Percentiles rank a stretch among this genome's conserved stretches.
Conservation (phyloP, 2,113 vertebrate genomes). For the Bujurquina vittata region DNA sequence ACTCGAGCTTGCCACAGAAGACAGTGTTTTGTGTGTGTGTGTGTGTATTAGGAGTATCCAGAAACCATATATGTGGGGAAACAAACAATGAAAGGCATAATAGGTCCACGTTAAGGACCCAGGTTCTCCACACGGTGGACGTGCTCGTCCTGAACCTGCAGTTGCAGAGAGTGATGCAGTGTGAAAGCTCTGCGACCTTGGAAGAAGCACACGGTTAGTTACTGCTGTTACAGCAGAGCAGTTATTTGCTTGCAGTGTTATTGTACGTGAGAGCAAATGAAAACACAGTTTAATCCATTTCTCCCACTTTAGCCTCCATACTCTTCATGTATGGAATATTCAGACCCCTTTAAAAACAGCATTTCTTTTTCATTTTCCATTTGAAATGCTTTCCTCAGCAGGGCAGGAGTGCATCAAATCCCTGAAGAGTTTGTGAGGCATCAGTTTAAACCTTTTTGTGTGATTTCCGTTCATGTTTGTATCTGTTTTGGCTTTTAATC, state of each 20-base stretch:
- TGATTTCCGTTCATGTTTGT: background rate
- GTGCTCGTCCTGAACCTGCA: background rate
- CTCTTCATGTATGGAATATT: no score
- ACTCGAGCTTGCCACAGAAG: accelerated
- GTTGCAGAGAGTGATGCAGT: background rate
- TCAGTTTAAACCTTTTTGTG: background rate
- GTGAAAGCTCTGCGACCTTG: background rate
- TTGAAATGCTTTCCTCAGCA: background rate
- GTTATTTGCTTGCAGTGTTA: background rate
- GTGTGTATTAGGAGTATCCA: background rate
- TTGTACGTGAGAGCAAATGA: background rate
- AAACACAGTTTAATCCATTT: background rate
- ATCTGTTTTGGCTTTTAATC: background rate
- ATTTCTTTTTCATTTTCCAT: background rate
- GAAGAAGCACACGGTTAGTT: background rate
- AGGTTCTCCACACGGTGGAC: background rate
- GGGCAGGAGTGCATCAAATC: background rate
- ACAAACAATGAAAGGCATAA: background rate
- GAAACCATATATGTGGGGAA: background rate
- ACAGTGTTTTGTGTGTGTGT: no score
- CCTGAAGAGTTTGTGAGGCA: background rate
- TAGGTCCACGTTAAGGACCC: background rate
- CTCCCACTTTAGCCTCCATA: background rate
- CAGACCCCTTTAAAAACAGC: background rate
- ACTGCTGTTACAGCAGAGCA: background rate